Evolutionary conservation across 2,888 invertebrate genomes (phyloP).

Genomic region (Drosophila mimetica): DNA sequence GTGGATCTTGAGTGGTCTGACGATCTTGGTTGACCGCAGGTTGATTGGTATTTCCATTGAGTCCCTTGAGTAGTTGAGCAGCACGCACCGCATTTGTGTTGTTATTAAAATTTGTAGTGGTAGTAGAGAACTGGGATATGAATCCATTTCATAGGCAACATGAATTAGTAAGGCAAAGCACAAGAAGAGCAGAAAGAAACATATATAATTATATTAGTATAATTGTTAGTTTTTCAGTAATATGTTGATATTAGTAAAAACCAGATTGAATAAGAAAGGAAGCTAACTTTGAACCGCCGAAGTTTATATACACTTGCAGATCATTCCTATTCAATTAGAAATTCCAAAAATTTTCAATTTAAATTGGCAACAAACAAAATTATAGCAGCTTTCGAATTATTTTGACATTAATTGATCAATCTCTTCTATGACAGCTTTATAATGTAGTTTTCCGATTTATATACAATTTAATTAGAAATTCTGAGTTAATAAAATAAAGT

Average conservation of each 20-base stretch:
- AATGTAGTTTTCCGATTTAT: too few relatives aligned
- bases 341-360: too few relatives aligned
- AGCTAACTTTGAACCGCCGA: too few relatives aligned
- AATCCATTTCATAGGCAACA: slow-evolving; percentile 18
- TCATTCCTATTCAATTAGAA: too few relatives aligned
- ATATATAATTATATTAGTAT: slow-evolving; percentile 47
- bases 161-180: slow-evolving; percentile 9
- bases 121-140: slow-evolving; percentile 82
- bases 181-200: slow-evolving; percentile 25
- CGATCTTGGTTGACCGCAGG: slow-evolving; percentile 80
- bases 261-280: too few relatives aligned
- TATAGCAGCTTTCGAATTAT: too few relatives aligned
- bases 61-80: slow-evolving; percentile 84
- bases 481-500: too few relatives aligned
- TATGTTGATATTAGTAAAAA: background rate
- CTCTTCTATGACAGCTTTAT: too few relatives aligned
- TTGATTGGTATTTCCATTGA: slow-evolving; percentile 83
- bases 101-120: slow-evolving; percentile 86
- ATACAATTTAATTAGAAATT: too few relatives aligned
- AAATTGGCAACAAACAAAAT: too few relatives aligned
- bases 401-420: too few relatives aligned
- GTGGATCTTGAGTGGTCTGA: slow-evolving; percentile 79
- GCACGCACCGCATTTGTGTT: slow-evolving; percentile 86
- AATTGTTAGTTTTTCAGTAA: slow-evolving; percentile 16
- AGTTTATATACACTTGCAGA: too few relatives aligned